Conservation (phyloP, 2,113 vertebrate genomes). For the Picathartes gymnocephalus region DNA sequence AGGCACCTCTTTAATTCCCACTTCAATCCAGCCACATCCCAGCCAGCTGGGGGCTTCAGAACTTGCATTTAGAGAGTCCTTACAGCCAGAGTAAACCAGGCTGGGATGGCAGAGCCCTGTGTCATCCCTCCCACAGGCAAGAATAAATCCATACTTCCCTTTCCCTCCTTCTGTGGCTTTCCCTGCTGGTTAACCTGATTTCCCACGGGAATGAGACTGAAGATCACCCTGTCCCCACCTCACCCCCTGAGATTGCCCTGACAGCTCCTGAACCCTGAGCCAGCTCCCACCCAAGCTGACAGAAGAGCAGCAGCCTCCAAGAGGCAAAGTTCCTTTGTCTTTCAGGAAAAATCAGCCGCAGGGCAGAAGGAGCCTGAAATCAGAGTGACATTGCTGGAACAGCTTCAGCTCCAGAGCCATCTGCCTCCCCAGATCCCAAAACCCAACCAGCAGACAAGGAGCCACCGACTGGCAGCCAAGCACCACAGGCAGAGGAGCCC, state of each 20-base stretch:
- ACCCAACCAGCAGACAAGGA: background rate
- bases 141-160: background rate
- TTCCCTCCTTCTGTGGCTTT: background rate
- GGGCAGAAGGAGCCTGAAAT: background rate
- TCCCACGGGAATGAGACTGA: background rate
- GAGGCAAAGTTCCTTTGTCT: background rate
- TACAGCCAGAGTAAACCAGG: background rate
- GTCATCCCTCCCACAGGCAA: background rate
- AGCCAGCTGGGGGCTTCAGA: background rate
- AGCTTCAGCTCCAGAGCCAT: background rate
- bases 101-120: background rate
- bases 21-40: background rate
- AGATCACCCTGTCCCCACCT: background rate
- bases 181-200: background rate
- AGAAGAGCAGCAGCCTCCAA: background rate
- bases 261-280: background rate
- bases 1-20: background rate
- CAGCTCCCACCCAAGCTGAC: background rate
- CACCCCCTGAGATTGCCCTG: background rate
- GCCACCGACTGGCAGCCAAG: background rate
- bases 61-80: background rate
- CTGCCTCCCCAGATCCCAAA: background rate
- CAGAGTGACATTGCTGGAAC: constrained; percentile 22
- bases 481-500: background rate
- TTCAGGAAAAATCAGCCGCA: background rate